Evolutionary conservation across 2,113 vertebrate genomes (phyloP), one percentile per base, ranked within the genome.

Genomic region (Clarias magur): DNA sequence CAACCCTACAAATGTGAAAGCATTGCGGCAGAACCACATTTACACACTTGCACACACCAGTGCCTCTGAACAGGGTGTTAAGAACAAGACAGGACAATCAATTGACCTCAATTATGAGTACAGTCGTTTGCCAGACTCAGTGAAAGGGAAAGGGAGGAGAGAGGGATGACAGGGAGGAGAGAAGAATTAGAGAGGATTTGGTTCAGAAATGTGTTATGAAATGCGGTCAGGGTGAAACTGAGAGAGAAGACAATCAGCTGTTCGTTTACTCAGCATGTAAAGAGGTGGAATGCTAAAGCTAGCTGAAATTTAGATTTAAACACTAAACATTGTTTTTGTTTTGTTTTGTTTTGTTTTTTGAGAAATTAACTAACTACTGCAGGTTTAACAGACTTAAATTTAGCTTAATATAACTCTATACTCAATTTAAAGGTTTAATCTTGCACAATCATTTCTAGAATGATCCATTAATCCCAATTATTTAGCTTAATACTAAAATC

Each of bases 31-130:
- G 82, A 83, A 83, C 82, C 21, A 59, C 38, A 86, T 68, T 56
- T 10, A 87, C 73, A 89, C 57, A 82, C 62, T 82, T 85, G 65
- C 82, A 84, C 92, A 91, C 91, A n/a, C 57, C 72, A 34, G 75
- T 83, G 72, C 60, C 63, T 73, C 72, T 63, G 67, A 80, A 85
- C 56, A 87, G n/a, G n/a, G 86, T 89, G 90, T 90, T 93, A 89
- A 91, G n/a, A 92, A 92, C 83, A 75, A 88, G 87, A 92, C 80
- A 88, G n/a, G 89, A 89, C 91, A 91, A 95, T 95, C 93, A 94
- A 93, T 93, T 91, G 93, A 93, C 92, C 93, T 94, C 93, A 88
- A 93, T 94, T 92, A 93, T 78, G 86, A 91, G 81, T 73, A 80
- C 23, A 23, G 65, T 67, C 86, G 48, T 73, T 34, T 59, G 57